Evolutionary conservation across 2,888 invertebrate genomes (phyloP).

Genomic region (Horisme vitalbata): DNA sequence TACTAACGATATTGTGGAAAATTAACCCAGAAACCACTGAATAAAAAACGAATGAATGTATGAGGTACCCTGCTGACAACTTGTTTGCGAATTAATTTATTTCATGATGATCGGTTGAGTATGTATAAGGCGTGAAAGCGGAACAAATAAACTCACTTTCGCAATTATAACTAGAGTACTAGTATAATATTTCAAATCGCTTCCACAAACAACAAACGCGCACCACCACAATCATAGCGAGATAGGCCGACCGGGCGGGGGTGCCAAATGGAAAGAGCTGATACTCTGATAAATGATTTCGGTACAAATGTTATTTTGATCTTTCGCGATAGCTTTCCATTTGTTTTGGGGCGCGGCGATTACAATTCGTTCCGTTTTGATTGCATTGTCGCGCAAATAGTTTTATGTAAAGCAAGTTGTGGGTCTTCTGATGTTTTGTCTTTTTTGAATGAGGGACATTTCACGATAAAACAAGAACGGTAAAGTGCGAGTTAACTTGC

Average conservation of each 20-base stretch:
- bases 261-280: slow-evolving; percentile 75
- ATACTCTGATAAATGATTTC: slow-evolving; percentile 78
- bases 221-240: slow-evolving; percentile 36
- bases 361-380: slow-evolving; percentile 52
- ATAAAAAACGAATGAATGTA: no score
- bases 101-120: no score
- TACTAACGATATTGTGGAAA: no score
- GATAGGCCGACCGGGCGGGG: slow-evolving; percentile 47
- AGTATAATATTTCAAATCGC: slow-evolving; percentile 14
- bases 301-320: slow-evolving; percentile 79
- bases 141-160: no score
- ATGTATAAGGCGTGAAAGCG: no score
- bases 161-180: no score
- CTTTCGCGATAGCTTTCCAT: slow-evolving; percentile 68
- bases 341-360: slow-evolving; percentile 65
- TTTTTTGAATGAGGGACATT: no score
- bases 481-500: no score
- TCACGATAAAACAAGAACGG: no score
- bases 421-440: neutral
- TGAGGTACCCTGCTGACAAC: no score
- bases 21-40: no score
- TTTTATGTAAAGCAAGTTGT: slow-evolving; percentile 17
- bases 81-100: no score
- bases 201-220: neutral
- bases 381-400: slow-evolving; percentile 31